Base-by-base conservation (phyloP, 2,888 invertebrate species). In the Lasioglossum pauxillum region DNA sequence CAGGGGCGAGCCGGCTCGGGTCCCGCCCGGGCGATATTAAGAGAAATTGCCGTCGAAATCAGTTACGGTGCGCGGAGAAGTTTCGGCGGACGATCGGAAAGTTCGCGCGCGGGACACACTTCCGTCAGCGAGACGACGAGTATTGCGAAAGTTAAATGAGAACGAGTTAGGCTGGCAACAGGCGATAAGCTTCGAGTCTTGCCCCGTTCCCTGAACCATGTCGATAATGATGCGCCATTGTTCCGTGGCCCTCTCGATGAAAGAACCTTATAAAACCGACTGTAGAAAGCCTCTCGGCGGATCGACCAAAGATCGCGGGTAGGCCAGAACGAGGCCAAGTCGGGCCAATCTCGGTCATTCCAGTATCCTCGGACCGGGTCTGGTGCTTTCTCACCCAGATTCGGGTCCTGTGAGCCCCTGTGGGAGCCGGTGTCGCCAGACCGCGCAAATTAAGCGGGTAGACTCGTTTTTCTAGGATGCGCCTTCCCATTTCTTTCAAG, bases 111-210 rank as follows among this genome's bases (percentile, higher is more conserved):
- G 72, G 44, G 79, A 76, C 84, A 83, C 35, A 64, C 69, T 64
- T 49, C 38, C 41, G 73, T 44, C 38, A 5, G 77, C 38, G 57
- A 31, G 81, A 60, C 69, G 76, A 83, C 35, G 74, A 82, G 46
- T 85, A 78, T 86, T 84, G 74, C 76, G 72, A 87, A 90, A 90
- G 88, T 90, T 91, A 88, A 90, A 91, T 90, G 90, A 80, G 90
- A 83, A 78, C 77, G 83, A 87, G 86, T 90, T 87, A 90, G 90
- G 87, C 89, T 90, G 88, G 83, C 87, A 91, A 90, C 83, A 85
- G 83, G 78, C 87, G 90, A 90, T 89, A 91, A 91, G 88, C 82
- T 71, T 23, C 35, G 79, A 77, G 82, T 75, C 82, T 79, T 75
- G 75, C 53, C 80, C 64, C 77, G 71, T 53, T 23, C 75, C 86